Conservation (phyloP, 2,113 vertebrate species). For the Scatophagus argus region DNA sequence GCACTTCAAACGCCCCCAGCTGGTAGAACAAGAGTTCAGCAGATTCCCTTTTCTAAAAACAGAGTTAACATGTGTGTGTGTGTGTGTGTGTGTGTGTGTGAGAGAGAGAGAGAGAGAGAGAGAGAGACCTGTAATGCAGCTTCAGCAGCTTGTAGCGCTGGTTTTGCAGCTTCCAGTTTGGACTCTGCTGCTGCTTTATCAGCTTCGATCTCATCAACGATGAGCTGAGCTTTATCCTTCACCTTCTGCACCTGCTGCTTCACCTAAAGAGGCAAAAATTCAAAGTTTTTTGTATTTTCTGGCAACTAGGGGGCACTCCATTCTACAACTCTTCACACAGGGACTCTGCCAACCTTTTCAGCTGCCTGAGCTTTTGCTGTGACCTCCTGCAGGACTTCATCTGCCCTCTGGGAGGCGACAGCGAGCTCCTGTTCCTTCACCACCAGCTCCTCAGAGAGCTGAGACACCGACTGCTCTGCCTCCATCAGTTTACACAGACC, state of each 20-base stretch:
- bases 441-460: constrained; percentile 83
- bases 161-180: constrained; percentile 88
- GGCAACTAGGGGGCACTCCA: too few species aligned
- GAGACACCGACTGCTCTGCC: constrained; percentile 86
- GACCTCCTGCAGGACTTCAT: constrained; percentile 86
- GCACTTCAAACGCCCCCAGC: background rate
- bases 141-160: constrained; percentile 85
- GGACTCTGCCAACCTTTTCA: constrained; percentile 82
- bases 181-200: constrained; percentile 86
- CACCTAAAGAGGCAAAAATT: constrained; percentile 44
- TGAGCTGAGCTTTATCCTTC: constrained; percentile 89
- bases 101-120: background rate
- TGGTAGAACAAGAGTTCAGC: background rate
- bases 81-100: background rate
- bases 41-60: too few species aligned
- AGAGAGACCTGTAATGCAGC: constrained; percentile 73
- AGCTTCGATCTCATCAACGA: constrained; percentile 87
- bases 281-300: background rate
- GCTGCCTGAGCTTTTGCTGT: constrained; percentile 87
- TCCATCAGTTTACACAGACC: constrained; percentile 89
- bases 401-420: constrained; percentile 84
- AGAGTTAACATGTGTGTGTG: background rate
- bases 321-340: too few species aligned
- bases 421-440: constrained; percentile 87
- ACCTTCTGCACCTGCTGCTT: constrained; percentile 90